Evolutionary conservation across 2,888 invertebrate genomes (phyloP).

Genomic region (Ornithoptera alexandrae): DNA sequence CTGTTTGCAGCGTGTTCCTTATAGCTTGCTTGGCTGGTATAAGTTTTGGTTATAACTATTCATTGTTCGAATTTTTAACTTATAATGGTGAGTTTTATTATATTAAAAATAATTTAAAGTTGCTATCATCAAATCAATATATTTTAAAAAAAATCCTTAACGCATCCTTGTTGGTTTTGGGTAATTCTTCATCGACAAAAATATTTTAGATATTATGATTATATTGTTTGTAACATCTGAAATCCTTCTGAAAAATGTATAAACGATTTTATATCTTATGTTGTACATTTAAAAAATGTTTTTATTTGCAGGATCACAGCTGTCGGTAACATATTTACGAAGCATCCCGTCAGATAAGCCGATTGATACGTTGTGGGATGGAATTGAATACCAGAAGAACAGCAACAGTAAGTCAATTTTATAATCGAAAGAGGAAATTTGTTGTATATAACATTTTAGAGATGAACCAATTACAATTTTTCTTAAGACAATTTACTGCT

Average conservation of each 20-base stretch:
- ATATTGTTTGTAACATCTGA: too few relatives aligned
- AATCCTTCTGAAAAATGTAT: not conserved
- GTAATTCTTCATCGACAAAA: not conserved
- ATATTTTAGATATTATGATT: too few relatives aligned
- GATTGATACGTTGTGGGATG: not conserved
- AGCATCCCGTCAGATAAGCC: not conserved
- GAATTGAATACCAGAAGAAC: not conserved
- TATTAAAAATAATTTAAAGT: not conserved
- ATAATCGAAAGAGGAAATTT: not conserved
- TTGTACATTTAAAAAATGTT: not conserved
- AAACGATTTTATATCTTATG: not conserved
- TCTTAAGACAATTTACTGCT: too few relatives aligned
- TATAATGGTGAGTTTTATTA: constrained; percentile 4
- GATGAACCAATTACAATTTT: too few relatives aligned
- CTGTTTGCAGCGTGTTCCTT: constrained; percentile 20
- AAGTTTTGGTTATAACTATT: constrained; percentile 25
- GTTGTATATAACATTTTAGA: not conserved
- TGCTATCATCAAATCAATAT: not conserved
- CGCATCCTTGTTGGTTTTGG: not conserved
- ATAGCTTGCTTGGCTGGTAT: constrained; percentile 16
- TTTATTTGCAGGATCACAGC: not conserved
- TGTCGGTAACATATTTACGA: not conserved
- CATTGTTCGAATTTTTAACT: constrained; percentile 19
- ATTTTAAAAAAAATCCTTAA: not conserved
- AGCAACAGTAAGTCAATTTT: not conserved